A percentile compares a stretch with the other conserved stretches of the same genome.
These are phyloP conservation scores for Hydrolagus colliei DNA, from an alignment of 2,797 vertebrate species.

Conservation along the genomic window DNA sequence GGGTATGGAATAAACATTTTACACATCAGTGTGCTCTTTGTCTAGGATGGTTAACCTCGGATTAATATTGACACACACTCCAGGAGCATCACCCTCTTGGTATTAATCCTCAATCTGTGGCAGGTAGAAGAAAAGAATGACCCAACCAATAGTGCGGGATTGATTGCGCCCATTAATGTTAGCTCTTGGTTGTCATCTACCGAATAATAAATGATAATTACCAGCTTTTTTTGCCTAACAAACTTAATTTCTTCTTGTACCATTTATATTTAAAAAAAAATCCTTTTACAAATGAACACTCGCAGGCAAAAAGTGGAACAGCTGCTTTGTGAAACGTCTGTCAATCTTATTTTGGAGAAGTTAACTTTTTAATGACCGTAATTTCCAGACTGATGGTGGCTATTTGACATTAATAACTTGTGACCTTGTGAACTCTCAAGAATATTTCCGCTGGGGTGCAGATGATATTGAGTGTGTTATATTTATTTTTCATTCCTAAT, in stretches of 20 bases:
- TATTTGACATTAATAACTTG: conserved; percentile 1
- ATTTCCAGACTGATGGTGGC: conserved; percentile 1
- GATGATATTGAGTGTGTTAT: background rate
- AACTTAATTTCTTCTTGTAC: conserved; percentile 16
- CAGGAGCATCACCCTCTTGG: background rate
- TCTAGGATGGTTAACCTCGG: background rate
- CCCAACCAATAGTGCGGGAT: background rate
- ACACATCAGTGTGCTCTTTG: background rate
- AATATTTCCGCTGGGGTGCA: background rate
- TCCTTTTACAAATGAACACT: conserved; percentile 17
- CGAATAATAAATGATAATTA: background rate
- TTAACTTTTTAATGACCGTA: conserved; percentile 12
- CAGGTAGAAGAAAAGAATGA: background rate
- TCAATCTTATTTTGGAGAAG: conserved; percentile 13
- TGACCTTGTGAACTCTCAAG: background rate
- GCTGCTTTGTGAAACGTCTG: conserved; percentile 13
- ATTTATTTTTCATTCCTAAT: background rate
- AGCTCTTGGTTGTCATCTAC: conserved; percentile 9
- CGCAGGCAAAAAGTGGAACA: conserved; percentile 19
- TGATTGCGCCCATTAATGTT: conserved; percentile 22
- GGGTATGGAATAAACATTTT: conserved; percentile 1
- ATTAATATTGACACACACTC: background rate
- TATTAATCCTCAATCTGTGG: background rate
- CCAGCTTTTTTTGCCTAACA: conserved; percentile 3
- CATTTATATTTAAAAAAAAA: background rate